These are phyloP conservation scores for Pangasius krempfi DNA, from an alignment of 2,797 vertebrate genomes.

Conservation along the genomic window DNA sequence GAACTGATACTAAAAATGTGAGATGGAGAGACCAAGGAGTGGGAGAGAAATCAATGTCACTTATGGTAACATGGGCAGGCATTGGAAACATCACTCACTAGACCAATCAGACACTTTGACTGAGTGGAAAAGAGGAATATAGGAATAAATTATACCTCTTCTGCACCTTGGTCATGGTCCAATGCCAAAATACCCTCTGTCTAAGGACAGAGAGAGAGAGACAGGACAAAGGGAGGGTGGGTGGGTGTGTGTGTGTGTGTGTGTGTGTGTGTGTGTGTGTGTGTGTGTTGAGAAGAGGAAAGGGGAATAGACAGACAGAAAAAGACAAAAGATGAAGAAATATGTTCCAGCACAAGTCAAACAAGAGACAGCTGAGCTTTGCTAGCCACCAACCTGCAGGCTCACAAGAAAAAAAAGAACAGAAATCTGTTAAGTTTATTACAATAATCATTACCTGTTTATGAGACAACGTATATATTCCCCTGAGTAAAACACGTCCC, in stretches of 20 bases:
- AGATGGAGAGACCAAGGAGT: not conserved
- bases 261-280: not conserved
- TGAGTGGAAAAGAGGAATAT: slow-evolving; percentile 40
- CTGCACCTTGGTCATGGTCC: slow-evolving; percentile 29
- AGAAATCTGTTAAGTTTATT: not conserved
- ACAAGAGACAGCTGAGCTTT: slow-evolving; percentile 19
- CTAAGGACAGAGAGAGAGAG: slow-evolving; percentile 17
- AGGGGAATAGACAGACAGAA: not conserved
- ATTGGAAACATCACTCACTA: slow-evolving; percentile 62
- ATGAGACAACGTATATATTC: not conserved
- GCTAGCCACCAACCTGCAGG: not conserved
- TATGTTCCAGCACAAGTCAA: slow-evolving; percentile 34
- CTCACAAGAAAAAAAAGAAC: slow-evolving; percentile 6
- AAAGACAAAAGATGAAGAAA: slow-evolving; percentile 43
- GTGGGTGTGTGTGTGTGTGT: not conserved
- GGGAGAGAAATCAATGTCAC: slow-evolving; percentile 50
- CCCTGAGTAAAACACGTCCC: not conserved
- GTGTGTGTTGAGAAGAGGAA: not conserved
- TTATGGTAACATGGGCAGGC: slow-evolving; percentile 40
- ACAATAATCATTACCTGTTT: slow-evolving; percentile 18
- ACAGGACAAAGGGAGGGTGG: not conserved
- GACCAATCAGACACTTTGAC: slow-evolving; percentile 55
- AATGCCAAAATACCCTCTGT: not conserved
- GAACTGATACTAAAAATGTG: not conserved
- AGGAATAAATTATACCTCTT: slow-evolving; percentile 50